These are phyloP conservation scores for Phaedon cochleariae DNA, from an alignment of 2,888 invertebrate genomes.

Conservation along the genomic window DNA sequence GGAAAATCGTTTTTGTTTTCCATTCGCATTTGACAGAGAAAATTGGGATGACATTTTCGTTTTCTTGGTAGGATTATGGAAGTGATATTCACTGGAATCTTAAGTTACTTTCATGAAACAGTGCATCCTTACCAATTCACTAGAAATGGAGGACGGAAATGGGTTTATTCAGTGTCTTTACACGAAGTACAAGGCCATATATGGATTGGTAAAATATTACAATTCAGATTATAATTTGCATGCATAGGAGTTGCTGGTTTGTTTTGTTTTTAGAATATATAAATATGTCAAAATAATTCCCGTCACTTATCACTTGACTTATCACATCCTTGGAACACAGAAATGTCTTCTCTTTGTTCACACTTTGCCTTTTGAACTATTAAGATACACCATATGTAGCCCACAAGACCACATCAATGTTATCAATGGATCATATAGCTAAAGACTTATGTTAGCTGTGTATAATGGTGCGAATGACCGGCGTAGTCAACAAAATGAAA, in stretches of 20 bases:
- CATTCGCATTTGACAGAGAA: conserved; percentile 46
- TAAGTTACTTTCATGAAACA: conserved; percentile 20
- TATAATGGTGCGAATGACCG: too few species aligned
- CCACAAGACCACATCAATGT: too few species aligned
- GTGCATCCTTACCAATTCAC: conserved; percentile 18
- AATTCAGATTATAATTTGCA: too few species aligned
- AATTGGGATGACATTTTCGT: conserved; percentile 48
- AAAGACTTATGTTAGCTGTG: too few species aligned
- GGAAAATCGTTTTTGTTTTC: conserved; percentile 71
- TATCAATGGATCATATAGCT: too few species aligned
- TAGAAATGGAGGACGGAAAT: conserved; percentile 23
- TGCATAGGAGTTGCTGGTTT: too few species aligned
- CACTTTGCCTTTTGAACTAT: too few species aligned
- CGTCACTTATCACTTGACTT: too few species aligned
- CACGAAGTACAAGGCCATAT: conserved; percentile 16
- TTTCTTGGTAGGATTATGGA: background rate
- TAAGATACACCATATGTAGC: too few species aligned
- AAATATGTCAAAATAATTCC: background rate
- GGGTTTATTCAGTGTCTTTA: background rate
- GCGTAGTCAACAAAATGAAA: too few species aligned
- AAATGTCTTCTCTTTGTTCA: too few species aligned
- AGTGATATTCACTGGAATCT: background rate
- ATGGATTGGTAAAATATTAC: conserved; percentile 2
- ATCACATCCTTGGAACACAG: too few species aligned
- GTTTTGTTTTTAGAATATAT: background rate